Evolutionary conservation across 2,888 invertebrate genomes (phyloP), one percentile per base, ranked within the genome.

Genomic region (Rhabditoides inermis): DNA sequence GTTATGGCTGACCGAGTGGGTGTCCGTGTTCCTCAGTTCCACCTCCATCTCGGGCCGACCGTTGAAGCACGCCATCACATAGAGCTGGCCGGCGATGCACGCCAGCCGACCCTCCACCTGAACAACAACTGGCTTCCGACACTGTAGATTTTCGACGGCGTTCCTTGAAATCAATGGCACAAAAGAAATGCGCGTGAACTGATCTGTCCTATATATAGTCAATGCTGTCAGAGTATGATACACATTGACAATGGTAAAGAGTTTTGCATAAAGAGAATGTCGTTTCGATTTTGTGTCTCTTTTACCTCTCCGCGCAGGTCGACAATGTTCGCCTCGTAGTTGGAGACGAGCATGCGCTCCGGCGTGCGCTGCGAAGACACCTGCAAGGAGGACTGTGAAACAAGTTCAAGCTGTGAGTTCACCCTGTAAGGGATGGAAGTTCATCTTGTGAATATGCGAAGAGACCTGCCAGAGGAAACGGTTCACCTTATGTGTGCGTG

Each of bases 1-100:
- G n/a, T n/a, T n/a, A n/a, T n/a, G n/a, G 37, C 61, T 46, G n/a
- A 67, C 67, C 45, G 64, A 57, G 42, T 56, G 61, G 15, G 62
- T 58, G 53, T 72, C 70, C 18, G 60, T 61, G 48, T 68, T 61
- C 36, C 37, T 52, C n/a, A 70, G 37, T 40, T 69, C 60, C 40
- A 73, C 64, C 52, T 66, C 65, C 67, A 72, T 66, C 51, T 66
- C 66, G 7, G 73, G 73, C 51, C 70, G 51, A 23, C 71, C 72
- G 46, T 65, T 66, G 55, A 76, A 76, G 48, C 76, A 76, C 28
- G 65, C 65, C 68, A 76, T 75, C 44, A 75, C 50, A 48, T 71
- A 74, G 30, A 73, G 56, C 45, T 76, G 73, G 52, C 68, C 69
- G 6, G 72, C 75, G 44, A 76, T 75, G 48, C 66, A 69, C 7